Conservation (phyloP, 2,797 vertebrate species). For the Staurois parvus region DNA sequence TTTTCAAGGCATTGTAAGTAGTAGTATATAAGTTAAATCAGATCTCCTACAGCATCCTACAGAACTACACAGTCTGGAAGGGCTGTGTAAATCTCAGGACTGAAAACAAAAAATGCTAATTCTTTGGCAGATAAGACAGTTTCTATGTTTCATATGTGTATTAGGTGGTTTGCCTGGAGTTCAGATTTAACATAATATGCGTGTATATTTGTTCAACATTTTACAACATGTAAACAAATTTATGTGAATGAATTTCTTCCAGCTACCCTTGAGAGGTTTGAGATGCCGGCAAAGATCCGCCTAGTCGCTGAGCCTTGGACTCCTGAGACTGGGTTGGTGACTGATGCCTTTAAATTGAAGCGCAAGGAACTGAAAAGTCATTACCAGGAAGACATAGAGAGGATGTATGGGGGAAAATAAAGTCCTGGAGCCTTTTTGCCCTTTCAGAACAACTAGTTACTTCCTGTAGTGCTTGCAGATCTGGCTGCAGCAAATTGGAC, state of each 20-base stretch:
- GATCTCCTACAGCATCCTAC: not conserved
- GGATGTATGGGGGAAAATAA: conserved; percentile 89
- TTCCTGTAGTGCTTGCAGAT: conserved; percentile 31
- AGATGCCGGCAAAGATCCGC: conserved; percentile 90
- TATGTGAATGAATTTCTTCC: conserved; percentile 15
- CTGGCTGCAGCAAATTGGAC: conserved; percentile 35
- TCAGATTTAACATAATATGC: no score
- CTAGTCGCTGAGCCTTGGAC: conserved; percentile 93
- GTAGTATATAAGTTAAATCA: no score
- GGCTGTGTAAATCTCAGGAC: not conserved
- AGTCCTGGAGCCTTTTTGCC: conserved; percentile 51
- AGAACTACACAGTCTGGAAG: not conserved
- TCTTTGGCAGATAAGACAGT: no score
- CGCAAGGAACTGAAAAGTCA: conserved; percentile 89
- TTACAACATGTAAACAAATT: not conserved
- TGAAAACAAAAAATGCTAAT: no score
- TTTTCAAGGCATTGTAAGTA: no score
- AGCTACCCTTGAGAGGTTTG: conserved; percentile 93
- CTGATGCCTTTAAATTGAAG: conserved; percentile 95
- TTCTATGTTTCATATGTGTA: not conserved
- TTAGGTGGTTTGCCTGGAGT: no score
- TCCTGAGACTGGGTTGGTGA: conserved; percentile 93
- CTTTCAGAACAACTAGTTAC: conserved; percentile 28
- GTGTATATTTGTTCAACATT: not conserved
- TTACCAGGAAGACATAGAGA: conserved; percentile 90